Evolutionary conservation across 64 coral and sea anemone genomes (phyloP).

Genomic region (Astreopora myriophthalma): DNA sequence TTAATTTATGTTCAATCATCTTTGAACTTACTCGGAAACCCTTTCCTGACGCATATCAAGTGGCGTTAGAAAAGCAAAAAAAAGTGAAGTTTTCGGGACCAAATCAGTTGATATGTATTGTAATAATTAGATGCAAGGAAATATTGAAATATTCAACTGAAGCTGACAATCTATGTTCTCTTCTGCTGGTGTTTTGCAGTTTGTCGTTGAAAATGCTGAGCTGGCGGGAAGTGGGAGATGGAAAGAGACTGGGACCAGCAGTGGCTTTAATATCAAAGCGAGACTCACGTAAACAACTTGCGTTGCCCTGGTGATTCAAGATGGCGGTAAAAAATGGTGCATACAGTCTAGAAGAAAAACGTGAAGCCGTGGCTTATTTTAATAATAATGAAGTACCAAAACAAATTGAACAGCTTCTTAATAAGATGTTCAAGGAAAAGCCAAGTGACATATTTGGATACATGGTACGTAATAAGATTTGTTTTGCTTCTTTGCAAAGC

Average conservation of each 20-base stretch:
- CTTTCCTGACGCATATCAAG: no score
- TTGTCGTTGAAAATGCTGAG: no score
- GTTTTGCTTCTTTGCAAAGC: not conserved
- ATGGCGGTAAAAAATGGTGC: slow-evolving; percentile 92
- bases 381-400: slow-evolving; percentile 90
- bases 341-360: slow-evolving; percentile 80
- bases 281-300: not conserved
- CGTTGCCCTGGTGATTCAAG: slow-evolving; percentile 74
- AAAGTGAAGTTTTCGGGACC: no score
- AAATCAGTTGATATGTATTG: no score
- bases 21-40: no score
- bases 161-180: no score
- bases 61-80: no score
- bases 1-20: no score
- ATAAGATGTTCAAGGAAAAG: slow-evolving; percentile 93
- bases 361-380: slow-evolving; percentile 81
- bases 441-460: slow-evolving; percentile 91
- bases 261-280: not conserved
- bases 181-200: no score
- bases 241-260: not conserved
- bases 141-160: no score
- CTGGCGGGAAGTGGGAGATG: no score
- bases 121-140: no score
- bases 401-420: slow-evolving; percentile 91
- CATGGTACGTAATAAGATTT: slow-evolving; percentile 68